Evolutionary conservation across 2,113 vertebrate genomes (phyloP).

Genomic region (Daboia siamensis): DNA sequence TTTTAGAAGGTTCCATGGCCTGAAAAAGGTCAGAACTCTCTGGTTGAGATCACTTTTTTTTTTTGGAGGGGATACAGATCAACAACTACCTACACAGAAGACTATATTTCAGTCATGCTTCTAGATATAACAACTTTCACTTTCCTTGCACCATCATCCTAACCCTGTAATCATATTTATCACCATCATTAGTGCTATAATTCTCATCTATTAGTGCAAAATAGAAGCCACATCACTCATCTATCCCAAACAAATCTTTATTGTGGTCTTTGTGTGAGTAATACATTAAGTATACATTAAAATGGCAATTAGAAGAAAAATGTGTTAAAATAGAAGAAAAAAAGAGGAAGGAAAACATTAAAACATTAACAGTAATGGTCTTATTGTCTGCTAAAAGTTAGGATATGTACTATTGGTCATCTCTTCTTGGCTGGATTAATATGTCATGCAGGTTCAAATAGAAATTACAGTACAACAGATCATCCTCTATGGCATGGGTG

Average conservation of each 20-base stretch:
- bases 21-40: not conserved
- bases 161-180: not conserved
- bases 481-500: not conserved
- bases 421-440: not conserved
- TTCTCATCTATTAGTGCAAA: not conserved
- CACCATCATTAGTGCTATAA: not conserved
- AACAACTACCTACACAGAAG: not conserved
- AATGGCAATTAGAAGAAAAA: not conserved
- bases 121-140: not conserved
- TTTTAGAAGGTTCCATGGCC: not conserved
- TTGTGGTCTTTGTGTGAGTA: not conserved
- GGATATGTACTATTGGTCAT: not conserved
- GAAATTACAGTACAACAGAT: not conserved
- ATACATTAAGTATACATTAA: not conserved
- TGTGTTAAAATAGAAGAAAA: not conserved
- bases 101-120: not conserved
- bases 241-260: not conserved
- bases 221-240: not conserved
- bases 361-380: not conserved
- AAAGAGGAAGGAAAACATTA: not conserved
- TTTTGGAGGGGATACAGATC: not conserved
- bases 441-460: not conserved
- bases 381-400: not conserved
- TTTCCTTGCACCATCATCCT: not conserved
- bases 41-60: not conserved